Evolutionary conservation across 2,797 vertebrate species (phyloP).

Genomic region (Schizopygopsis malacanthus): DNA sequence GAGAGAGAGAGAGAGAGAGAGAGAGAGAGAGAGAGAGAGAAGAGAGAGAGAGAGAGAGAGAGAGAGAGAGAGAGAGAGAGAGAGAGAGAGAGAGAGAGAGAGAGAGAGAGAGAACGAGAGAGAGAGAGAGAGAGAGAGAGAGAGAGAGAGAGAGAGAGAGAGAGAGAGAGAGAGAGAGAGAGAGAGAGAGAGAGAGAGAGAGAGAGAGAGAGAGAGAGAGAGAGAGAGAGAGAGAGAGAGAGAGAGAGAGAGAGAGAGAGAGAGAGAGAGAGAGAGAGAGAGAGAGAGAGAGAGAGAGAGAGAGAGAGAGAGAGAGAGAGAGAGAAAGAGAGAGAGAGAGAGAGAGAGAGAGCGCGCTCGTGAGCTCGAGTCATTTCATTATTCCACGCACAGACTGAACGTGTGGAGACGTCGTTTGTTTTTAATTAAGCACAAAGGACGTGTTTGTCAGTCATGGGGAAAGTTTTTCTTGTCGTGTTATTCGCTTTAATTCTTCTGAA

Average conservation of each 20-base stretch:
- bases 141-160: background rate
- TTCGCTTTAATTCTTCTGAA: constrained; percentile 23
- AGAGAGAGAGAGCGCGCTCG: background rate
- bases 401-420: background rate
- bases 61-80: constrained; percentile 3
- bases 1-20: background rate
- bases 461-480: constrained; percentile 1
- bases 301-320: constrained; percentile 10
- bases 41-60: constrained; percentile 9
- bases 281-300: background rate
- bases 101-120: constrained; percentile 4
- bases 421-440: background rate
- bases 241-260: constrained; percentile 9
- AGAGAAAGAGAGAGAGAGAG: constrained; percentile 1
- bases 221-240: constrained; percentile 15
- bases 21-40: background rate
- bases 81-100: constrained; percentile 5
- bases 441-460: constrained; percentile 9
- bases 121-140: background rate
- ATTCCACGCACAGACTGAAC: background rate
- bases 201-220: too few species aligned
- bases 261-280: background rate
- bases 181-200: too few species aligned
- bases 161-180: too few species aligned
- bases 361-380: background rate